Base-by-base conservation (phyloP, 2,797 vertebrate species). In the Epinephelus malabaricus region DNA sequence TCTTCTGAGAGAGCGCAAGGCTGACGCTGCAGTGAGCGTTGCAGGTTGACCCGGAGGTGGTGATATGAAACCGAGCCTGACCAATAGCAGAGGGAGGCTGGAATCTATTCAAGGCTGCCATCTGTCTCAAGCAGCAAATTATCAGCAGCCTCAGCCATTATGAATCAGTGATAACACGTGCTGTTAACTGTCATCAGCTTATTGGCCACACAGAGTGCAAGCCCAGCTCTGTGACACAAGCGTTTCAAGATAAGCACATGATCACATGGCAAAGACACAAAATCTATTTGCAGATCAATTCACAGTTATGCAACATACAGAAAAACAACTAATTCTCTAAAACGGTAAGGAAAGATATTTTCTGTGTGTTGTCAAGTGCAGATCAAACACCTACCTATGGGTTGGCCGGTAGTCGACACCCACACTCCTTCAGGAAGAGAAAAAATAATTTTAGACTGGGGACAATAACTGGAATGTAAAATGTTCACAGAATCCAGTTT, bases 351-450 rank as follows among this genome's bases (percentile, higher is more conserved):
- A 51, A 40, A 43, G 2, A 47, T 23, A 11, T 73, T 56, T 59
- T 73, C n/a, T 73, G 13, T 73, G 12, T 73, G 58, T 27, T 50
- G 25, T 71, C 8, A 66, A 69, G 64, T 59, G 30, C 53, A 81
- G 67, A 49, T 69, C 21, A 34, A 56, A 87, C 72, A 94, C 95
- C 92, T 95, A 99, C 98, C 98, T 92, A 99, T 97, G 34, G 98
- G 96, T 87, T 99, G 98, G 91, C 98, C 98, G 71, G 98, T 96
- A 80, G 98, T 97, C 71, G 98, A 97, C 93, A 99, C 97, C 98
- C 98, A 99, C 96, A 99, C 98, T 91, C 98, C 98, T 99, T 87
- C n/a, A 82, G 50, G 46, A 59, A 81, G 54, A 82, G 51, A 14
- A 25, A 64, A 67, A 62, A 53, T 74, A 89, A 91, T 21, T 23